Percentiles rank a stretch among this genome's conserved stretches.
These are phyloP conservation scores for Drosophila lacicola DNA, from an alignment of 2,888 invertebrate genomes.

Conservation along the genomic window DNA sequence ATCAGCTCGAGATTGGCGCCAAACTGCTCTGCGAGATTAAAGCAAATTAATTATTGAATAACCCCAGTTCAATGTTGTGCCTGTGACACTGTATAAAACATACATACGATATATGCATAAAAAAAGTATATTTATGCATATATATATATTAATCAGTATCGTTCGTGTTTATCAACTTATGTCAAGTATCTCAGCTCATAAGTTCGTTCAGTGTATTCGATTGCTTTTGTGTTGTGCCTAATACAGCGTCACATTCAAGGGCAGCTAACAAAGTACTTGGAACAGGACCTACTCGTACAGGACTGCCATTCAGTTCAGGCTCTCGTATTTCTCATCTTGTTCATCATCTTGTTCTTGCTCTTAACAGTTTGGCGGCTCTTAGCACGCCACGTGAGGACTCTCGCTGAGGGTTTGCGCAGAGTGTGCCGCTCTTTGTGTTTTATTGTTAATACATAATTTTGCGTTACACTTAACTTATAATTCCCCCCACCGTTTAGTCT, in stretches of 20 bases:
- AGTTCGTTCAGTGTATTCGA: conserved; percentile 37
- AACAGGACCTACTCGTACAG: conserved; percentile 40
- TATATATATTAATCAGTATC: conserved; percentile 3
- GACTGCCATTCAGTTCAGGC: conserved; percentile 34
- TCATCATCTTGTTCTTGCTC: conserved; percentile 4
- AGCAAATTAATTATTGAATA: conserved; percentile 29
- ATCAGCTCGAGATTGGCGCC: conserved; percentile 23
- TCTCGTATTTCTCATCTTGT: conserved; percentile 10
- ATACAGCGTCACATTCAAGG: conserved; percentile 47
- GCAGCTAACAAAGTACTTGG: conserved; percentile 49
- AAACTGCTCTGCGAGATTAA: conserved; percentile 8
- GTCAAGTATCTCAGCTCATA: conserved; percentile 31
- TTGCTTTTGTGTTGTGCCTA: conserved; percentile 57
- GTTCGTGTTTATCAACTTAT: conserved; percentile 14
- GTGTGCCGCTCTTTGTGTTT: conserved; percentile 39
- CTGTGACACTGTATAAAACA: conserved; percentile 40
- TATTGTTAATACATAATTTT: conserved; percentile 20
- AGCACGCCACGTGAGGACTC: conserved; percentile 10
- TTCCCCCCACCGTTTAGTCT: conserved; percentile 18
- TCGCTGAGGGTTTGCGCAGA: conserved; percentile 34
- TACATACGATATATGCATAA: conserved; percentile 2
- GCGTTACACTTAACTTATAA: conserved; percentile 27
- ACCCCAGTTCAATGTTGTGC: conserved; percentile 52
- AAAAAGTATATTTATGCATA: not conserved
- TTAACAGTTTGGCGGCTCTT: conserved; percentile 11